Conservation (phyloP, 1,140 invertebrate species). For the Mylabris phalerata region DNA sequence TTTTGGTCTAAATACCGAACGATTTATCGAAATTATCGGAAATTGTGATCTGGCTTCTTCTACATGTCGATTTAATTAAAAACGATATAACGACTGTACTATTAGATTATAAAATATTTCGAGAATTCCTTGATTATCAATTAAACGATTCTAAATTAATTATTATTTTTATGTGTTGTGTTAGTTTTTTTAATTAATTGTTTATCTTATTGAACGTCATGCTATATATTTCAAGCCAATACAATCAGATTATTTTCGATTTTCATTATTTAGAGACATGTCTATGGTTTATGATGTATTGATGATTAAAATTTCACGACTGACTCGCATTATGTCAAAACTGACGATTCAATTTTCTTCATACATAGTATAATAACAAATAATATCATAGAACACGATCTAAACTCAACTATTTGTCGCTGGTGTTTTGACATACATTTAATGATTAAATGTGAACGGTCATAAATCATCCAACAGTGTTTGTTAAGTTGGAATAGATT, state of each 20-base stretch:
- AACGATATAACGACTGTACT: too few relatives aligned
- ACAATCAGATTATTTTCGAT: too few relatives aligned
- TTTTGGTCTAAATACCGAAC: too few relatives aligned
- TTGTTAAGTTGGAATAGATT: not conserved
- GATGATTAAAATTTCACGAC: conserved; percentile 14
- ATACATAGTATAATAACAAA: conserved; percentile 1
- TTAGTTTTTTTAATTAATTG: conserved; percentile 9
- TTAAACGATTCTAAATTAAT: conserved; percentile 14
- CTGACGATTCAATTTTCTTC: conserved; percentile 11
- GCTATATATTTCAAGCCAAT: too few relatives aligned
- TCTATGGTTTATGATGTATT: conserved; percentile 10
- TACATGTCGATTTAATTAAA: too few relatives aligned
- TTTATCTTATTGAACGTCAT: conserved; percentile 2
- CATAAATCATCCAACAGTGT: conserved; percentile 8
- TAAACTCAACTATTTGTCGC: conserved; percentile 11
- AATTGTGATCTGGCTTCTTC: too few relatives aligned
- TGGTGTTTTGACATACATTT: conserved; percentile 9
- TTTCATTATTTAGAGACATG: not conserved
- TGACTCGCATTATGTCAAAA: conserved; percentile 15
- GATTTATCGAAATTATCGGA: too few relatives aligned
- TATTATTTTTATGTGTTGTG: conserved; percentile 4
- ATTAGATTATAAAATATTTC: too few relatives aligned
- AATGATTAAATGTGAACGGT: conserved; percentile 6
- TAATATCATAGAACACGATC: conserved; percentile 5
- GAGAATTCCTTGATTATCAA: conserved; percentile 3